These are phyloP conservation scores for Apodemia mormo DNA, from an alignment of 2,888 invertebrate species.

Conservation along the genomic window DNA sequence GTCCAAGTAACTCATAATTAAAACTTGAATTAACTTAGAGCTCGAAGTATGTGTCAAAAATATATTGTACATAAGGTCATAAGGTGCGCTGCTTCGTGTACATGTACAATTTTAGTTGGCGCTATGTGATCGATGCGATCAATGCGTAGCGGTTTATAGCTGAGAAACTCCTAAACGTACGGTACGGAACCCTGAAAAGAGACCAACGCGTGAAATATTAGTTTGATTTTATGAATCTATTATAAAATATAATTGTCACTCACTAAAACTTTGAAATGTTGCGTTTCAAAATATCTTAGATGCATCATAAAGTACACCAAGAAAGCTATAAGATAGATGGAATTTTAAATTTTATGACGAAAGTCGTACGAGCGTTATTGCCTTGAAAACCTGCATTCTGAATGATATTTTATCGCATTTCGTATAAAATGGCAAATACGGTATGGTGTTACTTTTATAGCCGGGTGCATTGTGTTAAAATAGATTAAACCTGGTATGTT, in stretches of 20 bases:
- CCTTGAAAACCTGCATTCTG: not conserved
- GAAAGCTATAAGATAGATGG: not conserved
- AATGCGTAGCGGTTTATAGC: not conserved
- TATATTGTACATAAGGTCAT: no score
- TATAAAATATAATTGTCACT: no score
- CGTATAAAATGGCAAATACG: not conserved
- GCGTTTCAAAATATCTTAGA: not conserved
- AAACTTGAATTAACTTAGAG: no score
- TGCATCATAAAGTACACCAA: not conserved
- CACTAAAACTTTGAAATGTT: not conserved
- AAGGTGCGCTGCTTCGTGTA: no score
- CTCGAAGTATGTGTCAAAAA: no score
- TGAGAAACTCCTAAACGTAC: not conserved
- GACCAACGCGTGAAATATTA: no score
- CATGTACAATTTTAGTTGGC: no score
- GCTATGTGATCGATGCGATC: no score
- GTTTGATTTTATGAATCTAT: no score
- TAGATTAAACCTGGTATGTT: no score
- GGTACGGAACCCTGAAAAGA: no score
- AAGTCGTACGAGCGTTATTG: not conserved
- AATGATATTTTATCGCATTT: not conserved
- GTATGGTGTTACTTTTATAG: not conserved
- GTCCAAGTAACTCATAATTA: no score
- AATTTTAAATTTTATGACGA: not conserved
- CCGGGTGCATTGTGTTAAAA: not conserved